Base-by-base conservation (phyloP, 2,888 invertebrate species). In the Cenopis cana region DNA sequence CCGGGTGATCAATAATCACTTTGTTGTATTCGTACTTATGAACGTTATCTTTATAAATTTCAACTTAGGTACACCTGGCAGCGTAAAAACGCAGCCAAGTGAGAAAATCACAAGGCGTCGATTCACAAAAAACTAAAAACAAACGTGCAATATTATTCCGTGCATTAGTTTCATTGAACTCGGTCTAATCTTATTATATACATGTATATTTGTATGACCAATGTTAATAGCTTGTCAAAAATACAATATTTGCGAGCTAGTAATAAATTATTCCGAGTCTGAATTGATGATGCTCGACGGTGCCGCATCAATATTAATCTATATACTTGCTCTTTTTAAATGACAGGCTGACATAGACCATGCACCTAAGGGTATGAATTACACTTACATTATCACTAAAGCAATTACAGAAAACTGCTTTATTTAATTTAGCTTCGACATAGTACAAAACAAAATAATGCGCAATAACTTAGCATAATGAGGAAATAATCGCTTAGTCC, bases 401-500 rank as follows among this genome's bases (percentile, higher is more conserved):
- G 10, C 33, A 59, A 46, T 54, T 66, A 59, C 36, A 17, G 49
- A 46, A 66, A 46, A 60, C 54, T 60, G 57, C 54, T 64, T 50
- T 68, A 49, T 41, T 54, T 59, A 5, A 61, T 49, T 55, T 55
- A 55, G 29, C 24, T 61, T 38, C 46, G 9, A 49, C 11, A 52
- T 59, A 49, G 46, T 57, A 54, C 24, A 49, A 46, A 33, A 55
- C 14, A 33, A 52, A 57, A 41, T 62, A 71, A 61, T 61, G 55
- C 66, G 54, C 65, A 66, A 59, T 67, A 38, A 56, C 71, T 71
- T 71, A 61, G 61, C 71, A 71, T 71, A 71, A 71, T 56, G 71
- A 71, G 66, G 55, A 67, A 67, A 67, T 71, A 71, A 71, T 71
- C 71, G 61, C 56, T 18, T 14, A 49, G 71, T 56, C 67, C 71